Evolutionary conservation across 2,888 invertebrate species (phyloP).

Genomic region (Euclidia mi): DNA sequence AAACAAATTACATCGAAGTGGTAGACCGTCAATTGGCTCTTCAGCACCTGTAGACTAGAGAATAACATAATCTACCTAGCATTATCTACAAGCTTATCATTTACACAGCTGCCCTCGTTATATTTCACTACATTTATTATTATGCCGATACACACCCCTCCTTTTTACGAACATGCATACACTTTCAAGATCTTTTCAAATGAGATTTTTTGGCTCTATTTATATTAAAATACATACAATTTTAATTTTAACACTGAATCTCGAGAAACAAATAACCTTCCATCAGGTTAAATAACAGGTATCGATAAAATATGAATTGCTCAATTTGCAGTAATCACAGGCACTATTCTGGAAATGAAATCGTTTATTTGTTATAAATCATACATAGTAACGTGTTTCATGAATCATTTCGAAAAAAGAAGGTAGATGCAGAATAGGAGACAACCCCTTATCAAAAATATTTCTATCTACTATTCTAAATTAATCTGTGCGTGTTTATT

Average conservation of each 20-base stretch:
- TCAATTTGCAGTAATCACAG: too few relatives aligned
- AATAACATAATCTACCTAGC: conserved; percentile 75
- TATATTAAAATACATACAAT: conserved; percentile 7
- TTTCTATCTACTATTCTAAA: conserved; percentile 53
- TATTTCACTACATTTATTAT: conserved; percentile 48
- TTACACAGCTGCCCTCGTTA: conserved; percentile 73
- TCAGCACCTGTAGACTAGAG: conserved; percentile 87
- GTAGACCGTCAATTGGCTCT: conserved; percentile 67
- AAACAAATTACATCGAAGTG: conserved; percentile 34
- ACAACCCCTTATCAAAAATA: conserved; percentile 56
- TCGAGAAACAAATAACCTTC: too few relatives aligned
- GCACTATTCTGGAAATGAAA: neutral
- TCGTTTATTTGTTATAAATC: neutral
- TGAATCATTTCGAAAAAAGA: conserved; percentile 42
- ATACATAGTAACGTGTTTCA: conserved; percentile 18
- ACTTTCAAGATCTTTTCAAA: conserved; percentile 12
- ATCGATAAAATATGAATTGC: too few relatives aligned
- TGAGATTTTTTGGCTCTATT: conserved; percentile 15
- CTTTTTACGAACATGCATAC: conserved; percentile 37
- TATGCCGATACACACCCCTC: conserved; percentile 41
- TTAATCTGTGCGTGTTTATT: conserved; percentile 82
- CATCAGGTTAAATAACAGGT: too few relatives aligned
- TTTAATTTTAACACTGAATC: too few relatives aligned
- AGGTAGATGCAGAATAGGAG: conserved; percentile 38
- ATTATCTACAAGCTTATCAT: conserved; percentile 76